Percentiles rank a stretch among this genome's conserved stretches.
phyloP scores from a whole-genome alignment of 2,888 invertebrate genomes.

The Ormyrus thymus region DNA sequence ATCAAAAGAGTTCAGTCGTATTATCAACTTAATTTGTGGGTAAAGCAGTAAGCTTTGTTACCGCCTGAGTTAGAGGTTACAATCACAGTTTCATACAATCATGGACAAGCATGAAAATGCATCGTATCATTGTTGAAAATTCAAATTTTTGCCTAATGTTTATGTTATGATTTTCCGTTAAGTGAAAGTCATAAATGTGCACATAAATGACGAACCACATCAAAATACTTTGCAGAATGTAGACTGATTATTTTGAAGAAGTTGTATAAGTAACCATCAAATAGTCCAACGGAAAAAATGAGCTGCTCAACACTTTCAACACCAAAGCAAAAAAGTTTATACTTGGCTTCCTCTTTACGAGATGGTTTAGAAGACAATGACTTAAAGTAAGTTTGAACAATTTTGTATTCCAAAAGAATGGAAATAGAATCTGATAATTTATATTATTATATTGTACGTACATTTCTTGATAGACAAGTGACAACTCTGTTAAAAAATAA shows the following conservation, averaged over 20 bases:
- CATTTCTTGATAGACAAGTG: constrained; percentile 69
- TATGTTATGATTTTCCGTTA: background rate
- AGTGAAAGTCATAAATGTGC: background rate
- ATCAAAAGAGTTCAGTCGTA: too few relatives aligned
- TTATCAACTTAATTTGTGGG: too few relatives aligned
- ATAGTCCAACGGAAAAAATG: constrained; percentile 20
- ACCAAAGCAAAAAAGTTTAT: constrained; percentile 67
- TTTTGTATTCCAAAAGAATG: background rate
- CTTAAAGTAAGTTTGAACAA: constrained; percentile 75
- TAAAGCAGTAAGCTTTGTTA: too few relatives aligned
- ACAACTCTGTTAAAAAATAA: constrained; percentile 76
- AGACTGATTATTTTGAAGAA: too few relatives aligned
- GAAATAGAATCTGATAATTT: background rate
- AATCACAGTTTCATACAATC: too few relatives aligned
- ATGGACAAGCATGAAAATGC: too few relatives aligned
- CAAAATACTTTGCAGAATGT: too few relatives aligned
- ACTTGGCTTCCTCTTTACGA: constrained; percentile 77
- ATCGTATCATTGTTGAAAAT: too few relatives aligned
- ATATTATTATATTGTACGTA: background rate
- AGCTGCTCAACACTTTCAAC: constrained; percentile 51
- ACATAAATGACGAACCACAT: background rate
- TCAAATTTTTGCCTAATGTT: background rate
- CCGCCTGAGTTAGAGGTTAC: too few relatives aligned
- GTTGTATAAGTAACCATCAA: too few relatives aligned
- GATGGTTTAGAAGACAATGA: constrained; percentile 81